Percentiles rank a stretch among this genome's conserved stretches.
These are phyloP conservation scores for Neocrepidodera transversa DNA, from an alignment of 2,888 invertebrate species.

Conservation along the genomic window DNA sequence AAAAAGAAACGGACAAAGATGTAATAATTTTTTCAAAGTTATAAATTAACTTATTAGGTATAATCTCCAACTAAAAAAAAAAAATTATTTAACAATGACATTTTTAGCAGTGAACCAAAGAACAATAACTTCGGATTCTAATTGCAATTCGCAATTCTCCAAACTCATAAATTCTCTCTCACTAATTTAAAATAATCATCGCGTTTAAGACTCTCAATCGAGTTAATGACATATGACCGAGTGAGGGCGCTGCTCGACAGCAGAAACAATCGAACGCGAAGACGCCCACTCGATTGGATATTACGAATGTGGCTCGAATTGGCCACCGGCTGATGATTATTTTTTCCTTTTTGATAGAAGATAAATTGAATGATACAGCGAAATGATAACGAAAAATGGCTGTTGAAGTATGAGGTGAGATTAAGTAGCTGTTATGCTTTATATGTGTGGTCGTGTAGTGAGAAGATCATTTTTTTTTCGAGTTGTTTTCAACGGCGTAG, in stretches of 20 bases:
- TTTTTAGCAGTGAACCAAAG: no score
- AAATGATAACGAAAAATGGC: conserved; percentile 11
- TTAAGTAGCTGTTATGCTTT: conserved; percentile 10
- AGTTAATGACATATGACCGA: conserved; percentile 19
- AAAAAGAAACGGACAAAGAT: no score
- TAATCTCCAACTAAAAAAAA: no score
- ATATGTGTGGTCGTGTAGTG: conserved; percentile 7
- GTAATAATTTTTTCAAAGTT: no score
- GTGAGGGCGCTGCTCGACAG: conserved; percentile 23
- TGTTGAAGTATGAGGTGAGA: conserved; percentile 8
- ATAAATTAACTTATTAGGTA: no score
- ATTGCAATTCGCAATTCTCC: no score
- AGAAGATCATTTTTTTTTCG: background rate
- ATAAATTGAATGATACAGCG: conserved; percentile 23
- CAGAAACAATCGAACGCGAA: conserved; percentile 24
- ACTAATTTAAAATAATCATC: no score
- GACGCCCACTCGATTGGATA: conserved; percentile 27
- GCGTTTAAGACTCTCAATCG: conserved; percentile 16
- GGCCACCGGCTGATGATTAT: conserved; percentile 9
- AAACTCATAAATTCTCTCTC: no score
- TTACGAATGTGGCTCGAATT: conserved; percentile 9
- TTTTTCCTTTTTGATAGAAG: conserved; percentile 14
- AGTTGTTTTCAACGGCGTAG: background rate
- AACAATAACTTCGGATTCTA: no score
- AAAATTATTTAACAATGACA: no score